Evolutionary conservation across 2,888 invertebrate genomes (phyloP), one percentile per base, ranked within the genome.

Genomic region (Erynnis tages): DNA sequence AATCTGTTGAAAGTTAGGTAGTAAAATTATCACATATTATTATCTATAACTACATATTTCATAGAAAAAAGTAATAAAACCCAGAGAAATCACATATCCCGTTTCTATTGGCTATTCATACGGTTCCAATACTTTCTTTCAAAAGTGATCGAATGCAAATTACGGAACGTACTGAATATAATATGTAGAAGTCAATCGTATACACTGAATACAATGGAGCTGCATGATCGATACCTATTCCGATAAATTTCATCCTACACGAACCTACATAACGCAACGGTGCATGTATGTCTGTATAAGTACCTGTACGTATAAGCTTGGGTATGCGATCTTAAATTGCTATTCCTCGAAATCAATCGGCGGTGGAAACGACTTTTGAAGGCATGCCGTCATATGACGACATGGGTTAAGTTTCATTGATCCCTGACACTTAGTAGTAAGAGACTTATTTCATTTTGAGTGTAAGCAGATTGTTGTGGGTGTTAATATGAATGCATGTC

Each of bases 291-390:
- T 40, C 29, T 14, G n/a, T 40, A 10, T 50, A 25, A 45, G 19
- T 54, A 52, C 17, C 5, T 13, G 11, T 55, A 66, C 58, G 54
- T 56, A 62, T 66, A 61, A n/a, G n/a, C 62, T 68, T 69, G 66
- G 61, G 67, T 65, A 63, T 70, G 70, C 65, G 66, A 67, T 76
- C 67, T 71, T 67, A 72, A 77, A 74, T 65, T 65, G 65, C 49
- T 63, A 66, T 80, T 79, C 78, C 70, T 63, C 69, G 78, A 80
- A 79, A 67, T 63, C 66, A 61, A 58, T 64, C 54, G 67, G 65
- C 62, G 64, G 68, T 70, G 67, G 66, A 73, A 71, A 64, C 63
- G 55, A 56, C 60, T 56, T 56, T 65, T 64, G 62, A 68, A 67
- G 66, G 65, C 67, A 65, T 74, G 71, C 74, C 72, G 72, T 71